Evolutionary conservation across 2,113 vertebrate genomes (phyloP), one percentile per base, ranked within the genome.

Genomic region (Aleadryas rufinucha): DNA sequence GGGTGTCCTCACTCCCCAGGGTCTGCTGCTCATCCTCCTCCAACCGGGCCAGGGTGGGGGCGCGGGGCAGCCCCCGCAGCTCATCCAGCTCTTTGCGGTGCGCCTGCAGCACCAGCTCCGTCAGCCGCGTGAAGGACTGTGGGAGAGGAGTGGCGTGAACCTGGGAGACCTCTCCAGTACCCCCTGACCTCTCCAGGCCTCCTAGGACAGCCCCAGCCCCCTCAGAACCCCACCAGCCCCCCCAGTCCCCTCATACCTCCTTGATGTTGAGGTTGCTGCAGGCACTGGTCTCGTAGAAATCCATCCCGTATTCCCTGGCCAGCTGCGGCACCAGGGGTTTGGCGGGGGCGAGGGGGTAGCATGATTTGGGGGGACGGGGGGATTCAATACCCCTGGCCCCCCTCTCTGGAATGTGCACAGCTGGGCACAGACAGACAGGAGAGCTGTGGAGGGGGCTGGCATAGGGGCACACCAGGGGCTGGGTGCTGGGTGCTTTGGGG

Each of bases 251-350:
- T 57, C 77, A 97, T 96, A 99, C 99, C 99, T 99, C 99, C 95
- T 99, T 99, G 85, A 99, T 99, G 86, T 99, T 99, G 89, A 98
- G 98, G 96, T 99, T 99, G 97, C 98, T 99, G 98, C 99, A 99
- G 99, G 99, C 99, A 98, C 99, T 99, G 98, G 99, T 99, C 98
- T 99, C 99, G 61, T 98, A 99, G 97, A 99, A 99, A 96, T 99
- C 99, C 99, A 99, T 99, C 90, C 99, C 99, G 16, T 99, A 99
- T 82, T 99, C 99, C 89, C 98, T 98, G 70, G 99, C 99, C 97
- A 99, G 98, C 99, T 99, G 97, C 8, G 45, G 98, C 52, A 89
- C 17, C 95, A 92, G 71, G 82, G 47, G 68, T 81, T 89, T 89
- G 78, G 59, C 42, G 7, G 92, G 54, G 44, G 31, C 10, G 20